phyloP scores from a whole-genome alignment of 2,113 vertebrate genomes.

The Hippocampus comes region DNA sequence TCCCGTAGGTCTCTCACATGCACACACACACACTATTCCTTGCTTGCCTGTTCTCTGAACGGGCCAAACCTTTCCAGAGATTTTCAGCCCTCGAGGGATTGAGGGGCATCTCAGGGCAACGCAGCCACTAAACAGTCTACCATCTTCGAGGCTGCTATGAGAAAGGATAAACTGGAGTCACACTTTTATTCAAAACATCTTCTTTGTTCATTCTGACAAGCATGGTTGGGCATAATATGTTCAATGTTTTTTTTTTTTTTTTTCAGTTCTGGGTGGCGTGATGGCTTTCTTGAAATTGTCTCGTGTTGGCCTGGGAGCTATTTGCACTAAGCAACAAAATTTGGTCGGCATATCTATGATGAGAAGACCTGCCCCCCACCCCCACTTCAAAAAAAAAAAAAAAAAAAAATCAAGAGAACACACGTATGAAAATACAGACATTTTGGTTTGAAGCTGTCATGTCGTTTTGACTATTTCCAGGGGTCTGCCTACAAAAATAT shows the following conservation, averaged over 20 bases:
- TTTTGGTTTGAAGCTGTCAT: too few species aligned
- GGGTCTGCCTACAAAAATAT: too few species aligned
- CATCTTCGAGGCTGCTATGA: neutral
- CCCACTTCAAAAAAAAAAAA: too few species aligned
- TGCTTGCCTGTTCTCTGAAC: slow-evolving; percentile 30
- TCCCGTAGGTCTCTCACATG: slow-evolving; percentile 52
- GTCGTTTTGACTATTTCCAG: too few species aligned
- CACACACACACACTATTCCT: slow-evolving; percentile 42
- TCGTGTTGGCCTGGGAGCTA: too few species aligned
- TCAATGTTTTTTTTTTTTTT: neutral
- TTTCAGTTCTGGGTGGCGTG: neutral
- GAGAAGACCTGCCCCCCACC: too few species aligned
- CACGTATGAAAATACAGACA: too few species aligned
- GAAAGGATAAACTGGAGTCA: neutral
- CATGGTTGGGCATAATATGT: neutral
- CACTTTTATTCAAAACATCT: neutral
- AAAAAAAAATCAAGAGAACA: too few species aligned
- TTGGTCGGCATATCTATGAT: too few species aligned
- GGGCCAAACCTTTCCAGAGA: slow-evolving; percentile 58
- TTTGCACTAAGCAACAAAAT: too few species aligned
- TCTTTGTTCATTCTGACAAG: too few species aligned
- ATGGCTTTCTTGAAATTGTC: neutral
- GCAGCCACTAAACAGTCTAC: slow-evolving; percentile 7
- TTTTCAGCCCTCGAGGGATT: slow-evolving; percentile 52
- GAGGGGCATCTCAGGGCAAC: slow-evolving; percentile 60